These are phyloP conservation scores for Atrina japonica DNA, from an alignment of 2,888 invertebrate species.

Conservation along the genomic window DNA sequence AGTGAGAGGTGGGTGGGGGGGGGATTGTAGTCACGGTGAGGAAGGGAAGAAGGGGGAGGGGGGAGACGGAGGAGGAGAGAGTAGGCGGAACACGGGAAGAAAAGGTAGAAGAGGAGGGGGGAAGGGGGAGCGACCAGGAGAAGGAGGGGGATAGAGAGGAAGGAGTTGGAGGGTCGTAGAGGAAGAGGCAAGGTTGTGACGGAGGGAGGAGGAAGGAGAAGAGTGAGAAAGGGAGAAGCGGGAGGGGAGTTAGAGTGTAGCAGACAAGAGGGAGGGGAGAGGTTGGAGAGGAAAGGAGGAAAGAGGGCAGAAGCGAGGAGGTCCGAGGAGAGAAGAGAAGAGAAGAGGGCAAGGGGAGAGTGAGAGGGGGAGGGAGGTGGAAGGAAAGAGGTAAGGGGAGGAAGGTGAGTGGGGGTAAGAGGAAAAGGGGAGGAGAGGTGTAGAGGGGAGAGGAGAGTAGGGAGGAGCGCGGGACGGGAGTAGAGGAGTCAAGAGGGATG, in stretches of 20 bases:
- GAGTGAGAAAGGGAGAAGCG: too few species aligned
- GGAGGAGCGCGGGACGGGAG: neutral
- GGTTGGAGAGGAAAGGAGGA: too few species aligned
- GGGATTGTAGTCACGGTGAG: neutral
- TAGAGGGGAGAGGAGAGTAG: neutral
- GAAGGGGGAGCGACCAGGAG: constrained; percentile 2
- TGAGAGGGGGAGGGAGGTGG: too few species aligned
- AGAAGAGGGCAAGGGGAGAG: constrained; percentile 10
- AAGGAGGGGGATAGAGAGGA: neutral
- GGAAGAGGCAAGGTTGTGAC: too few species aligned
- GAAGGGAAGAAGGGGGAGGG: neutral
- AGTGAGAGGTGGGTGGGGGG: too few species aligned
- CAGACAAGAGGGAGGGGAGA: too few species aligned
- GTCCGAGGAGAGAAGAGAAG: neutral
- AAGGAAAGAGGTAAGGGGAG: neutral
- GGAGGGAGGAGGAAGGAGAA: too few species aligned
- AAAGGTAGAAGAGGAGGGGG: neutral
- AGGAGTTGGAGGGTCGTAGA: constrained; percentile 20
- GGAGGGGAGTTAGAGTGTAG: too few species aligned
- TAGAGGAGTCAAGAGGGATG: neutral
- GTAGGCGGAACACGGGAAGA: neutral
- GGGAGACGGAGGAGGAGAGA: neutral
- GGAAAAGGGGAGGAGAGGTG: constrained; percentile 9
- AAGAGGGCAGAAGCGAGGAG: constrained; percentile 9
- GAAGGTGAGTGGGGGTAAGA: too few species aligned